Percentiles rank a stretch among this genome's conserved stretches.
Evolutionary conservation across 1,140 invertebrate genomes (phyloP).

Genomic region (Heterodera carotae): DNA sequence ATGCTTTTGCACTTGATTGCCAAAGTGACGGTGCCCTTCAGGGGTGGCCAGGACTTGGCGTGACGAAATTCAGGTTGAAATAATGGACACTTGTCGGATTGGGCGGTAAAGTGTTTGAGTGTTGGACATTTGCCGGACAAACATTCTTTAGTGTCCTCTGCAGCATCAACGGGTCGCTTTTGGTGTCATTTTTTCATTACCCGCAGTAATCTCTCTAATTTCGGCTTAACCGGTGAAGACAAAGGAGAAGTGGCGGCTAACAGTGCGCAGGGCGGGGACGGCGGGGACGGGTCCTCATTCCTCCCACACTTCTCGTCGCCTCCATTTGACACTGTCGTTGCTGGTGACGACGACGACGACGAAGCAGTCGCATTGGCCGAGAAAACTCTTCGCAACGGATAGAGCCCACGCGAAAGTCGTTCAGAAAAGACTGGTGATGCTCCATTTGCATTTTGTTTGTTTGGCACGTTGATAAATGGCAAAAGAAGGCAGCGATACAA

Average conservation of each 20-base stretch:
- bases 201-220: too few relatives aligned
- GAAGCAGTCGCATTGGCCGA: slow-evolving; percentile 20
- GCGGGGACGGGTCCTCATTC: neutral
- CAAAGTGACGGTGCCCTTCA: slow-evolving; percentile 23
- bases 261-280: neutral
- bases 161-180: too few relatives aligned
- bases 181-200: too few relatives aligned
- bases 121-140: neutral
- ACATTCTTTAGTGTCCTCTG: too few relatives aligned
- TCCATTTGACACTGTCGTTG: neutral
- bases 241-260: neutral
- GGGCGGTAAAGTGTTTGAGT: neutral
- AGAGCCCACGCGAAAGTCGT: neutral
- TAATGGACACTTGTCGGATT: neutral
- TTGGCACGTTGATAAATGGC: neutral
- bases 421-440: slow-evolving; percentile 1
- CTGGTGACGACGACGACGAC: neutral
- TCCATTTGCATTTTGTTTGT: slow-evolving; percentile 5
- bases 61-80: neutral
- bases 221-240: neutral
- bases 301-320: slow-evolving; percentile 2
- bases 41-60: slow-evolving; percentile 27
- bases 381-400: slow-evolving; percentile 23
- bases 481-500: slow-evolving; percentile 3
- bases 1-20: slow-evolving; percentile 35